Evolutionary conservation across 1,140 invertebrate species (phyloP).

Genomic region (Xylocopa sonorina): DNA sequence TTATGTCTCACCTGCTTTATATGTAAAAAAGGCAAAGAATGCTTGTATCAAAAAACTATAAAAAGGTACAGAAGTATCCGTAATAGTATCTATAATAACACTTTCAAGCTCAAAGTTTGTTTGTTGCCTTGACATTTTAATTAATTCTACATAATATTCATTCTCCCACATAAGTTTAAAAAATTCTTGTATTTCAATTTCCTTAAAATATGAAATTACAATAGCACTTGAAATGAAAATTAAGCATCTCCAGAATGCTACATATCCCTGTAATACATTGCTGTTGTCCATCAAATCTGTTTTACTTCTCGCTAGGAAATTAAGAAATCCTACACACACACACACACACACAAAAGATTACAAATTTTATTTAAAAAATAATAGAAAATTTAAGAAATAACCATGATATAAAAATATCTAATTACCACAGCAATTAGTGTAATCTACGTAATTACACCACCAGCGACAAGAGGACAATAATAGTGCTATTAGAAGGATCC

Average conservation of each 20-base stretch:
- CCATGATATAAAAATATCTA: slow-evolving; percentile 27
- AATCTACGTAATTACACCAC: slow-evolving; percentile 92
- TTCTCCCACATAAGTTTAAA: slow-evolving; percentile 81
- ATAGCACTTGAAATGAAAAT: slow-evolving; percentile 84
- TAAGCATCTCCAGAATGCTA: slow-evolving; percentile 87
- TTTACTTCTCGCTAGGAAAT: slow-evolving; percentile 82
- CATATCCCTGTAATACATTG: slow-evolving; percentile 87
- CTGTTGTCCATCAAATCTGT: slow-evolving; percentile 84
- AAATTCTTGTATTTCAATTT: slow-evolving; percentile 82
- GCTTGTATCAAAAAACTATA: slow-evolving; percentile 86
- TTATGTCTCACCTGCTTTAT: slow-evolving; percentile 83
- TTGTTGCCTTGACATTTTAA: slow-evolving; percentile 59
- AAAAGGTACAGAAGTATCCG: slow-evolving; percentile 78
- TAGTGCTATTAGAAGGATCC: slow-evolving; percentile 86
- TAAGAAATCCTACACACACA: slow-evolving; percentile 81
- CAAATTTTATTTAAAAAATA: not conserved
- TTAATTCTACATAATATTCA: slow-evolving; percentile 83
- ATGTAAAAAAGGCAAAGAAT: slow-evolving; percentile 85
- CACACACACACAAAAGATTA: not conserved
- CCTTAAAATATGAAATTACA: slow-evolving; percentile 82
- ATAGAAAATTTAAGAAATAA: not conserved
- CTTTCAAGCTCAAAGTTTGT: not conserved
- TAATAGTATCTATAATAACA: not conserved
- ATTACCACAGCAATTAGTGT: slow-evolving; percentile 82
- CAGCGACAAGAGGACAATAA: slow-evolving; percentile 90